Conservation (phyloP, 2,797 vertebrate species). For the Phyllotis vaccarum region DNA sequence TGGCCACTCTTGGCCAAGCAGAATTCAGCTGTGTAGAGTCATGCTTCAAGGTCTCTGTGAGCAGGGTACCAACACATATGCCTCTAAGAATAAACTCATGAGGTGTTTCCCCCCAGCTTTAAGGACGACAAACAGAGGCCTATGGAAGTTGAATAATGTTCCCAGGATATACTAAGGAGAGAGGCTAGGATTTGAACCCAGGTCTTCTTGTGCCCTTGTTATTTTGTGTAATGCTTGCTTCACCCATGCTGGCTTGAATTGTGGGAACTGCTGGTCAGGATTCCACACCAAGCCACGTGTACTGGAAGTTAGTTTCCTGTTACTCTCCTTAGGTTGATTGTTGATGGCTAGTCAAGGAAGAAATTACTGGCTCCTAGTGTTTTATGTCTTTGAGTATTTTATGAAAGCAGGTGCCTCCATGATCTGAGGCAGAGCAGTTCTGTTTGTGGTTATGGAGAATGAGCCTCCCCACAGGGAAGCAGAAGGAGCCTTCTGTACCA, state of each 20-base stretch:
- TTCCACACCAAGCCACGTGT: neutral
- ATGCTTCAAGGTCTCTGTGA: neutral
- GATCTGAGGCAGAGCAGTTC: neutral
- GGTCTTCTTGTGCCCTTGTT: too few relatives aligned
- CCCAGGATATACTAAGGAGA: neutral
- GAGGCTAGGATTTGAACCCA: neutral
- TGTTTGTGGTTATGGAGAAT: neutral
- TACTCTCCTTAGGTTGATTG: neutral
- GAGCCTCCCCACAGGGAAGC: neutral
- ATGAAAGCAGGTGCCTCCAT: neutral
- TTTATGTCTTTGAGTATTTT: rapidly evolving
- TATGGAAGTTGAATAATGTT: neutral
- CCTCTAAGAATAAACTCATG: neutral
- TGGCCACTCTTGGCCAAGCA: neutral
- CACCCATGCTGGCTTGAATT: neutral
- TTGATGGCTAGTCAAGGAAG: neutral
- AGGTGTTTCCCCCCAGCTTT: neutral
- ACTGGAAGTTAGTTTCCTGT: neutral
- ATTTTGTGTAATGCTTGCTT: neutral
- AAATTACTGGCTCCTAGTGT: neutral
- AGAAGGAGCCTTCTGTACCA: neutral
- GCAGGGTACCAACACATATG: neutral
- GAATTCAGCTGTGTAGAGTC: too few relatives aligned
- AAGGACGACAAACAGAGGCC: neutral
- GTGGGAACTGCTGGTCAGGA: neutral